Conservation (phyloP, 2,888 invertebrate genomes). For the Limnephilus lunatus region DNA sequence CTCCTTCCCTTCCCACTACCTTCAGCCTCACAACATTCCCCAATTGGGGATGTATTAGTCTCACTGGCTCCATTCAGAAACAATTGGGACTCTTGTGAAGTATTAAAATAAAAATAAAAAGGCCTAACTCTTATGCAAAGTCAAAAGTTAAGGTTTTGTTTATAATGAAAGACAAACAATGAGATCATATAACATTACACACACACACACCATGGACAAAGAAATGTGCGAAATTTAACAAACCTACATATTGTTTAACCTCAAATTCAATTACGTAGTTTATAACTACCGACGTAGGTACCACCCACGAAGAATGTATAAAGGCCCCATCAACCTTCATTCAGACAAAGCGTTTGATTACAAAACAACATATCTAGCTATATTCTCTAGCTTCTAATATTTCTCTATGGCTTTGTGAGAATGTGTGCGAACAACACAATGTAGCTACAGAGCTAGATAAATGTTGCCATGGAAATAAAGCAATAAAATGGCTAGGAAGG, state of each 20-base stretch:
- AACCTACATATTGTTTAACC: neutral
- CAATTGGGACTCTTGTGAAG: too few species aligned
- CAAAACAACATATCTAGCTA: neutral
- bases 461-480: neutral
- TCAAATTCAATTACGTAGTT: neutral
- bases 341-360: neutral
- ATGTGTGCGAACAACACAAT: neutral
- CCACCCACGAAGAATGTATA: neutral
- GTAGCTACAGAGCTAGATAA: neutral
- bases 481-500: neutral
- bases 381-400: neutral
- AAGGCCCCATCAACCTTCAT: neutral
- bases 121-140: too few species aligned
- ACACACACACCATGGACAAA: neutral
- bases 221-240: neutral
- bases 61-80: too few species aligned
- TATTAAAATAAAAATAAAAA: too few species aligned
- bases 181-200: too few species aligned
- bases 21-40: too few species aligned
- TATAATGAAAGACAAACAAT: too few species aligned
- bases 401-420: neutral
- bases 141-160: too few species aligned
- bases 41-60: too few species aligned
- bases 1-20: too few species aligned
- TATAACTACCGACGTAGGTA: neutral